phyloP scores from a whole-genome alignment of 2,113 vertebrate genomes.

The Ophthalmotilapia sp. region DNA sequence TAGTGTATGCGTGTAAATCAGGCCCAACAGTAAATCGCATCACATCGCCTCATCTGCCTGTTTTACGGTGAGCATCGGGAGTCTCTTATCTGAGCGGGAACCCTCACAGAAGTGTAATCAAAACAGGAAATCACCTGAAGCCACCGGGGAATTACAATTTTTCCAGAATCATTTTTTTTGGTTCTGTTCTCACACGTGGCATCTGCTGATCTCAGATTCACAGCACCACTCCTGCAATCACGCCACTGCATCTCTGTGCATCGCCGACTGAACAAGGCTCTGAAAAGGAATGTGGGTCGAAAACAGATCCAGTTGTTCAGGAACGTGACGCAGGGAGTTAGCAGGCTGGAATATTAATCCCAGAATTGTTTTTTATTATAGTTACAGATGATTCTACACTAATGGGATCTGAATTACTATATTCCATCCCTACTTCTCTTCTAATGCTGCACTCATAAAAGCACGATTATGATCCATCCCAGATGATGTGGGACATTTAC shows the following conservation, averaged over 20 bases:
- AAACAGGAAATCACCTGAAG: background rate
- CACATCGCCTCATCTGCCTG: background rate
- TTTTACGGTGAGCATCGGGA: background rate
- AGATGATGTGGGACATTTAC: background rate
- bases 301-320: background rate
- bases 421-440: background rate
- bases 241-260: background rate
- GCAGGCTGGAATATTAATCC: background rate
- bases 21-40: background rate
- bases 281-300: background rate
- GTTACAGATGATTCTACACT: background rate
- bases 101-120: background rate
- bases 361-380: background rate
- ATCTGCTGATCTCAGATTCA: background rate
- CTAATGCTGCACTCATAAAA: background rate
- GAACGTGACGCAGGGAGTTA: fast-evolving
- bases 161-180: background rate
- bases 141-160: background rate
- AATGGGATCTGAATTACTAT: background rate
- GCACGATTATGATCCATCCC: fast-evolving
- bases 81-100: background rate
- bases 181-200: background rate
- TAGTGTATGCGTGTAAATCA: background rate
- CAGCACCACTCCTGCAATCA: background rate
- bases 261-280: fast-evolving